A percentile compares a stretch with the other conserved stretches of the same genome.
phyloP scores from a whole-genome alignment of 2,888 invertebrate species.

The Caenorhabditis sp. region DNA sequence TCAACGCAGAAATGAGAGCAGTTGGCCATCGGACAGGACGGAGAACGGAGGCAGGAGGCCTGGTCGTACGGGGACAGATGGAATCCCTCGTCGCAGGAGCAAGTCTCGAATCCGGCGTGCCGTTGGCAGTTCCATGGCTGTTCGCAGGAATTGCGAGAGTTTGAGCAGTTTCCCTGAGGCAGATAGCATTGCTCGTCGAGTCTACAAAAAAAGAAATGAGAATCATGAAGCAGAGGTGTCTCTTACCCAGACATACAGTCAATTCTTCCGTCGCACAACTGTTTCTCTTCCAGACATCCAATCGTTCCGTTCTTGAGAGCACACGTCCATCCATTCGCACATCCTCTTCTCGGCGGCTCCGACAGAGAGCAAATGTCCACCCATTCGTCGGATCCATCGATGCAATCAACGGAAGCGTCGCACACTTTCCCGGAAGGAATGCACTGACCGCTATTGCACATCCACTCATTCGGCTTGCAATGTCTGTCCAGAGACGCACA shows the following conservation, averaged over 20 bases:
- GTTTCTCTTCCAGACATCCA: constrained; percentile 85
- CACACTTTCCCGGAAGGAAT: constrained; percentile 85
- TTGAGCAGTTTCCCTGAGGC: constrained; percentile 37
- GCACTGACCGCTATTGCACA: constrained; percentile 80
- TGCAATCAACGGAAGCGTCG: constrained; percentile 86
- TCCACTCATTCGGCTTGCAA: constrained; percentile 45
- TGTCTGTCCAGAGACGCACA: constrained; percentile 80
- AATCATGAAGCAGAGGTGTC: background rate
- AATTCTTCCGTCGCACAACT: constrained; percentile 85
- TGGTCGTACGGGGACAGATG: constrained; percentile 49
- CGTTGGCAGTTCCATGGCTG: constrained; percentile 60
- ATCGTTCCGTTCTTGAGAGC: constrained; percentile 82
- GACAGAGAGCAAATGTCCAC: constrained; percentile 38
- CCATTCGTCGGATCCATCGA: constrained; percentile 84
- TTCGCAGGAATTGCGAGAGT: constrained; percentile 75
- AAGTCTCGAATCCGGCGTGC: constrained; percentile 68
- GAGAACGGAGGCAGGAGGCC: constrained; percentile 27
- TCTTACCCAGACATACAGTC: constrained; percentile 69
- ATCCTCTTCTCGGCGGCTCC: constrained; percentile 42
- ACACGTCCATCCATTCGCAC: constrained; percentile 80
- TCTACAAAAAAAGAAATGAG: constrained; percentile 9
- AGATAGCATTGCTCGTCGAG: constrained; percentile 35
- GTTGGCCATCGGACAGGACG: constrained; percentile 49
- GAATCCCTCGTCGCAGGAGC: constrained; percentile 54
- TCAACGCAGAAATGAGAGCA: constrained; percentile 63